These are phyloP conservation scores for Orussus abietinus DNA, from an alignment of 1,140 invertebrate species.

Conservation along the genomic window DNA sequence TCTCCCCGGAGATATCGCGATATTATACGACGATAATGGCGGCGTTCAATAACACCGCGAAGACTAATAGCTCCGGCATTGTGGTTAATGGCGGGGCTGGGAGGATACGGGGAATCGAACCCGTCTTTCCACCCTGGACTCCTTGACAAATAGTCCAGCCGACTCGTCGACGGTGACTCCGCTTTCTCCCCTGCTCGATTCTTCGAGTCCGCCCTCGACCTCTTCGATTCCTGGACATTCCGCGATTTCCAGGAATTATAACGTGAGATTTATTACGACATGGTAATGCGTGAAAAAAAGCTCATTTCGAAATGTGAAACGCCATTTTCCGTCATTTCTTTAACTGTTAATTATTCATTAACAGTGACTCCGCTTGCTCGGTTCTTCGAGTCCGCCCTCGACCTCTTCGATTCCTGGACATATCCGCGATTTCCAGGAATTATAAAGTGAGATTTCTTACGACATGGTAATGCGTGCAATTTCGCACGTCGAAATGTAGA, in stretches of 20 bases:
- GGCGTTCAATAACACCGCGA: conserved; percentile 33
- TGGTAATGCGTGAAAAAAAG: no score
- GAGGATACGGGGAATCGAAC: no score
- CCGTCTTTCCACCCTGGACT: not conserved
- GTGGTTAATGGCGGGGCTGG: conserved; percentile 33
- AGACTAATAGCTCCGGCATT: conserved; percentile 34
- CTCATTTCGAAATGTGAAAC: no score
- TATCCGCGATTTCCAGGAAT: conserved; percentile 18
- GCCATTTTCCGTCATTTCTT: no score
- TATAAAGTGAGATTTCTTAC: conserved; percentile 22
- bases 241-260: conserved; percentile 18
- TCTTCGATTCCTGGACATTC: no score
- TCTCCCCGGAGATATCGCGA: conserved; percentile 36
- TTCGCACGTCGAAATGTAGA: no score
- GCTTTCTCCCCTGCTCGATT: not conserved
- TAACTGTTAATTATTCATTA: no score
- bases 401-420: no score
- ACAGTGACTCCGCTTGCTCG: not conserved
- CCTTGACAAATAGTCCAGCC: not conserved
- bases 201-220: not conserved
- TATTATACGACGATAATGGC: conserved; percentile 36
- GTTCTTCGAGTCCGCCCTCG: not conserved
- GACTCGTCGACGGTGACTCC: not conserved
- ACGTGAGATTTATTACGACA: conserved; percentile 24
- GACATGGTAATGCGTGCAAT: no score